These are phyloP conservation scores for Acleris literana DNA, from an alignment of 2,888 invertebrate genomes.

Conservation along the genomic window DNA sequence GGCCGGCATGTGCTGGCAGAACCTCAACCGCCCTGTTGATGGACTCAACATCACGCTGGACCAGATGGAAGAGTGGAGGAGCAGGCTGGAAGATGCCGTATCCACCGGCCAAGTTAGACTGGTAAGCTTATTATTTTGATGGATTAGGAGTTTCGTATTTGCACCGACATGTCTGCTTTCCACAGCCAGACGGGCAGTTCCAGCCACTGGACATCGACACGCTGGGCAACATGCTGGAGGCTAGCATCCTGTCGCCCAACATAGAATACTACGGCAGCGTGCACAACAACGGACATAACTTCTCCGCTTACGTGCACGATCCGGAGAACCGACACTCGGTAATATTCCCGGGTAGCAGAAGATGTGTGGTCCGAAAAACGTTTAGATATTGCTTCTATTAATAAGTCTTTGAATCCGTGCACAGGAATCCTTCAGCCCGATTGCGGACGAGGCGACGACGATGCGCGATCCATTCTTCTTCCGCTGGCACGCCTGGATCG, in stretches of 20 bases:
- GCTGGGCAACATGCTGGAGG: constrained; percentile 88
- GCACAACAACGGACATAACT: constrained; percentile 89
- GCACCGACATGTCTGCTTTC: neutral
- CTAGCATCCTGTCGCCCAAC: constrained; percentile 86
- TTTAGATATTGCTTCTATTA: too few species aligned
- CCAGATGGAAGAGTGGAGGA: constrained; percentile 89
- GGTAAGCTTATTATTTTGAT: constrained; percentile 64
- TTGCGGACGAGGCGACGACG: constrained; percentile 92
- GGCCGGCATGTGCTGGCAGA: constrained; percentile 82
- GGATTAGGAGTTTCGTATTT: neutral
- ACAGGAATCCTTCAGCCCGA: constrained; percentile 89
- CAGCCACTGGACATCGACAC: constrained; percentile 85
- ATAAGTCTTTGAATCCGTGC: too few species aligned
- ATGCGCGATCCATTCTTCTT: constrained; percentile 95
- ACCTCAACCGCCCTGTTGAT: constrained; percentile 87
- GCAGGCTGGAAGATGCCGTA: constrained; percentile 89
- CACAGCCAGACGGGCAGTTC: constrained; percentile 76
- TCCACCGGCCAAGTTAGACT: constrained; percentile 86
- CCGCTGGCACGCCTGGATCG: constrained; percentile 92
- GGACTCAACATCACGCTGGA: constrained; percentile 83
- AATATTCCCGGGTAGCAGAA: constrained; percentile 39
- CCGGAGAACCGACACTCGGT: constrained; percentile 88
- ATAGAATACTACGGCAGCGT: constrained; percentile 86
- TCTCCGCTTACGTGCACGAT: constrained; percentile 89
- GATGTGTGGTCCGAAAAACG: too few species aligned